Conservation (phyloP, 2,888 invertebrate genomes). For the Gymnoscelis rufifasciata region DNA sequence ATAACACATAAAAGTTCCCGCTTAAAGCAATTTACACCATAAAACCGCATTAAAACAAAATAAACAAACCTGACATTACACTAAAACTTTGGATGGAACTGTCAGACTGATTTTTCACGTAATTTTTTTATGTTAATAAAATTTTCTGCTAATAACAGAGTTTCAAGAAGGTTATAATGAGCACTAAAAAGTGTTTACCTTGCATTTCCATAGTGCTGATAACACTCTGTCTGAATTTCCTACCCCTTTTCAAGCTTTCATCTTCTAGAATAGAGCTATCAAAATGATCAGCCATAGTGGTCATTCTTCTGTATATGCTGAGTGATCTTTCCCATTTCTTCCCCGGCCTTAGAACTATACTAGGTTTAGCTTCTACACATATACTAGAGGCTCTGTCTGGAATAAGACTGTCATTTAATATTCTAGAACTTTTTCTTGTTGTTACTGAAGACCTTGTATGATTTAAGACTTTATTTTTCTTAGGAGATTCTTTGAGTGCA, state of each 20-base stretch:
- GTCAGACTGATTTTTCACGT: slow-evolving; percentile 41
- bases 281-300: slow-evolving; percentile 57
- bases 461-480: background rate
- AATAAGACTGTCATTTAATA: slow-evolving; percentile 27
- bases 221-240: slow-evolving; percentile 77
- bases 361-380: slow-evolving; percentile 40
- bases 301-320: slow-evolving; percentile 76
- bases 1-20: slow-evolving; percentile 10
- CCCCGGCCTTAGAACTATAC: slow-evolving; percentile 80
- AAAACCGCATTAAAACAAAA: slow-evolving; percentile 17
- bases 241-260: slow-evolving; percentile 66
- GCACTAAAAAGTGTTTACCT: slow-evolving; percentile 29
- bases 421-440: slow-evolving; percentile 35
- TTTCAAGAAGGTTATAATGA: slow-evolving; percentile 2
- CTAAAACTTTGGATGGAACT: slow-evolving; percentile 71
- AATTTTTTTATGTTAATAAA: slow-evolving; percentile 26
- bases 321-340: slow-evolving; percentile 84
- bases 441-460: slow-evolving; percentile 8
- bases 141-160: slow-evolving; percentile 24
- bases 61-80: slow-evolving; percentile 73
- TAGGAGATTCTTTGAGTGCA: background rate
- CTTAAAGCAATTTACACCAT: background rate
- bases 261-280: slow-evolving; percentile 62
- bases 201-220: slow-evolving; percentile 75
- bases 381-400: slow-evolving; percentile 24